Evolutionary conservation across 2,797 vertebrate species (phyloP), one percentile per base, ranked within the genome.

Genomic region (Thamnophis elegans): DNA sequence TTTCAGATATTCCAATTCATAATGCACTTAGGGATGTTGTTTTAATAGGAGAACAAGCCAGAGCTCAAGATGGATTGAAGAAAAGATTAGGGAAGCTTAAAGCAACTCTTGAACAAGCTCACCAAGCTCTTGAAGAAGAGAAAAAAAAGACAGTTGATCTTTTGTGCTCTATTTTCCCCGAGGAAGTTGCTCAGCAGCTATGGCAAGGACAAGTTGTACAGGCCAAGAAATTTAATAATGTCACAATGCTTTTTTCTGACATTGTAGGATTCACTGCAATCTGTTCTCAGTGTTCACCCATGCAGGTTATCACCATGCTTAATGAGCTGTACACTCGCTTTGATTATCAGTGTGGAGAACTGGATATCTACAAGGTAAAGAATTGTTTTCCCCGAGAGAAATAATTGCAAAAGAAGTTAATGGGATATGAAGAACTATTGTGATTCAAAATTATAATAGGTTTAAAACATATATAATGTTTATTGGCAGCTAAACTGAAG

Each of bases 271-370:
- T 99, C 97, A 99, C 99, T 0, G 99, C 99, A 89, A 98, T 99
- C 95, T 99, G 99, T 96, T 98, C 99, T 0, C 98, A 97, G 18
- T 99, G 99, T 91, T 99, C 99, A 0, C 98, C 99, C 0, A 99
- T 99, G 98, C 99, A 99, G 98, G 99, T 99, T 96, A 99, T 99
- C 96, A 99, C 99, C 96, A 99, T 99, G 99, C 98, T 99, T 91
- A 99, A 98, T 5, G 99, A 98, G 88, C 97, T 99, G 87, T 99
- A 99, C 97, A 99, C 99, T 51, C 98, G 98, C 95, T 99, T 99
- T 95, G 99, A 99, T 97, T 98, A 98, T 95, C 98, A 99, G 0
- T 99, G 99, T 59, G 99, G 99, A 92, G 98, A 99, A 95, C 98
- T 99, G 93, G 99, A 99, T 93, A 97, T 99, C 92, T 99, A 99